Base-by-base conservation (phyloP, 2,888 invertebrate species). In the Tolmerus cingulatus region DNA sequence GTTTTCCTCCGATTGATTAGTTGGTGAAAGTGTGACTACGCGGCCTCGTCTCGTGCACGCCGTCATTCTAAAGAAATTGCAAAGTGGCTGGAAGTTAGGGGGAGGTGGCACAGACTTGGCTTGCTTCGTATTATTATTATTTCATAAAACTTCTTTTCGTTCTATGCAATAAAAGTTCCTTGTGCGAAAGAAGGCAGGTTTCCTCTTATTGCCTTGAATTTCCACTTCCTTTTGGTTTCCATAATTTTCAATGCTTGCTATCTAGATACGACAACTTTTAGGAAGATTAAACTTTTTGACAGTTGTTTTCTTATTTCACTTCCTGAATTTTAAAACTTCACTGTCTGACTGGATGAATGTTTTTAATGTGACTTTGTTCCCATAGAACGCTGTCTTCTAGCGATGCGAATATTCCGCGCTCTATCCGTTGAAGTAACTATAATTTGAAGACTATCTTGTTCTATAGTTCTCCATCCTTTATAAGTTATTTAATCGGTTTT, bases 311-410 rank as follows among this genome's bases (percentile, higher is more conserved):
- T 78, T 78, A 66, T 78, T 76, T 37, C 43, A 37, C 78, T 37
- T 78, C 78, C 43, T 78, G 40, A 78, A 78, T 78, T 78, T 78
- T 40, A n/a, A 78, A 78, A 78, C 78, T 66, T 66, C 66, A 23
- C 23, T 40, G 46, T 78, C 43, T n/a, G 78, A 78, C 78, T 66
- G 19, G 27, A 27, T 66, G 66, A 66, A 66, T 8, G 27, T 66
- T 46, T 23, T 66, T 66, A 66, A 66, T 66, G 66, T 66, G 27
- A 19, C 27, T 66, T 66, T 66, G 66, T 27, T 66, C 66, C 66
- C 66, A 23, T 1, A 66, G 27, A 23, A 27, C 19, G 51, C 7
- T 27, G 51, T 7, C 27, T 66, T 66, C 66, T n/a, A n/a, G n/a
- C 66, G 5, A 12, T 27, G 12, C 66, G 66, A 23, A 66, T 7